These are phyloP conservation scores for Drosophila prostipennis DNA, from an alignment of 2,888 invertebrate species.

Conservation along the genomic window DNA sequence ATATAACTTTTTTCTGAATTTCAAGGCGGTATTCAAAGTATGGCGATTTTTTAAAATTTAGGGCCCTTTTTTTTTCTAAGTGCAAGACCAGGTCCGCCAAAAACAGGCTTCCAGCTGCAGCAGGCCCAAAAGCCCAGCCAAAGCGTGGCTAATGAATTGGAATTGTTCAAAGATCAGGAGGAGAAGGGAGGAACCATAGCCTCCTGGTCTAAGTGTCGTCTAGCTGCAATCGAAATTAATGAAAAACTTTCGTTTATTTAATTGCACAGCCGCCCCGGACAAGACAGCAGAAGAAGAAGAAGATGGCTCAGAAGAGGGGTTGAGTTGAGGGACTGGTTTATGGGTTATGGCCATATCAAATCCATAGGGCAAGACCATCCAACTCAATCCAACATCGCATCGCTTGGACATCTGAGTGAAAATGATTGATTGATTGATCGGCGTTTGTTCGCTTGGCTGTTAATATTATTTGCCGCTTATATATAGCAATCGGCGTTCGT, in stretches of 20 bases:
- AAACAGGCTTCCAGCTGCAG: conserved; percentile 47
- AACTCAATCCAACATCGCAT: conserved; percentile 45
- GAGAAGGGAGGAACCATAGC: conserved; percentile 2
- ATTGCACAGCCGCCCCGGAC: conserved; percentile 68
- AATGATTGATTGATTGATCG: conserved; percentile 79
- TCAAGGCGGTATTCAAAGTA: too few relatives aligned
- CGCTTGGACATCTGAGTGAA: conserved; percentile 65
- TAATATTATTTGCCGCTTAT: conserved; percentile 22
- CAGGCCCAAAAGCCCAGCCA: conserved; percentile 68
- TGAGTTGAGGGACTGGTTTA: conserved; percentile 43
- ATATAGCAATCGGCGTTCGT: conserved; percentile 32
- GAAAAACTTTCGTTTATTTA: conserved; percentile 77
- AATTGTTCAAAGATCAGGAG: conserved; percentile 66
- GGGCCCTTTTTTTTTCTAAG: too few relatives aligned
- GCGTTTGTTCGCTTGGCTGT: conserved; percentile 31
- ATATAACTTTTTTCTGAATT: too few relatives aligned
- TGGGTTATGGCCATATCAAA: conserved; percentile 76
- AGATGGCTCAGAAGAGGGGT: conserved; percentile 34
- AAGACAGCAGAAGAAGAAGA: conserved; percentile 17
- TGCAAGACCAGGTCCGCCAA: conserved; percentile 35
- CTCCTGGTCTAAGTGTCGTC: conserved; percentile 56
- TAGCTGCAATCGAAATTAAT: conserved; percentile 75
- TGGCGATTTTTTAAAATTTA: too few relatives aligned
- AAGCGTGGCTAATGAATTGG: conserved; percentile 74
- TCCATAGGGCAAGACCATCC: conserved; percentile 67